Conservation (phyloP, 64 coral and sea anemone genomes). For the Pocillopora damicornis region DNA sequence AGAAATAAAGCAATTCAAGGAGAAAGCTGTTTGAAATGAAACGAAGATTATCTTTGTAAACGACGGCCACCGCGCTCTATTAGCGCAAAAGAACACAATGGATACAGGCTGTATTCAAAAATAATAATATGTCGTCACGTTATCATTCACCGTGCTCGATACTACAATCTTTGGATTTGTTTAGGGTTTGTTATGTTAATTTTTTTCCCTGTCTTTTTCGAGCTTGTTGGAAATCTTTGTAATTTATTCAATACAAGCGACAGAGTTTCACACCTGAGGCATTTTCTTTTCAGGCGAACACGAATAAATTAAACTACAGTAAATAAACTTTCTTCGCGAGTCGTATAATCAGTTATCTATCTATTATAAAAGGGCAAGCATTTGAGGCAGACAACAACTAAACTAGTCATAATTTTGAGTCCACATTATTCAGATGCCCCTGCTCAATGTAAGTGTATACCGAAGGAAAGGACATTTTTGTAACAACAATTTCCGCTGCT, state of each 20-base stretch:
- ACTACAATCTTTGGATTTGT: not conserved
- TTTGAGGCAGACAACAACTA: not conserved
- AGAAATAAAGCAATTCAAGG: no score
- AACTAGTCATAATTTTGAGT: not conserved
- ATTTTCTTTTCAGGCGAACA: not conserved
- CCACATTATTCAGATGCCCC: not conserved
- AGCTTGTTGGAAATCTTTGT: not conserved
- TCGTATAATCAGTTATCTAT: not conserved
- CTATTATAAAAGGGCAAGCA: not conserved
- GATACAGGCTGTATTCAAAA: no score
- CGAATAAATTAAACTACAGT: not conserved
- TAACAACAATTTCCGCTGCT: not conserved
- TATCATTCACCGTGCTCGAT: not conserved
- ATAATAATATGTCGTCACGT: not conserved
- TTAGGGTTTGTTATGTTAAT: not conserved
- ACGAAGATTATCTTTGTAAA: no score
- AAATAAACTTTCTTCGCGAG: constrained; percentile 15
- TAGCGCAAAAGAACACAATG: no score
- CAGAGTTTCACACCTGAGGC: not conserved
- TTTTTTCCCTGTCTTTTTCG: not conserved
- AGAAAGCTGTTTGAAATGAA: no score
- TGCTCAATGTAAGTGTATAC: not conserved
- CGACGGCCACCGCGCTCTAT: no score
- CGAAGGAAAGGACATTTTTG: not conserved
- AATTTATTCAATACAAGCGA: not conserved